These are phyloP conservation scores for Sarcophaga subvicina DNA, from an alignment of 2,888 invertebrate species.

Conservation along the genomic window DNA sequence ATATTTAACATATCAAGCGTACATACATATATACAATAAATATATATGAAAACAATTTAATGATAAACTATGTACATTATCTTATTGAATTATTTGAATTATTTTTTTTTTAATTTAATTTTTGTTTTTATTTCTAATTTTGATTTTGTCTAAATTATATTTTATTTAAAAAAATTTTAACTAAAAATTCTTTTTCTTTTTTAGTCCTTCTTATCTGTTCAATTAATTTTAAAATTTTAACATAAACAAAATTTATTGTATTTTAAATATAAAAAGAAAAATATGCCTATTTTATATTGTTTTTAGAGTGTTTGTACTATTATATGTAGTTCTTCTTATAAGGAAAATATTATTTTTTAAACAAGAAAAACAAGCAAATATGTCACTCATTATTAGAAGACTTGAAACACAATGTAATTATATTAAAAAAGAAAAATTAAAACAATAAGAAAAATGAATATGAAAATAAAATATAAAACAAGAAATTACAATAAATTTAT, in stretches of 20 bases:
- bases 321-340: constrained; percentile 32
- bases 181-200: constrained; percentile 31
- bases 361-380: constrained; percentile 14
- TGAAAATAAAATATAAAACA: constrained; percentile 27
- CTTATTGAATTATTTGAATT: constrained; percentile 21
- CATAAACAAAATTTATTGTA: constrained; percentile 12
- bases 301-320: constrained; percentile 52
- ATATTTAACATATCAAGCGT: too few species aligned
- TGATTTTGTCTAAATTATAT: constrained; percentile 55
- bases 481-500: neutral
- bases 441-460: constrained; percentile 13
- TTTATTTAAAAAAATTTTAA: constrained; percentile 42
- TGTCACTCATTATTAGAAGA: constrained; percentile 62
- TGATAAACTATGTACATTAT: constrained; percentile 9
- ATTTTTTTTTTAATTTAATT: constrained; percentile 30
- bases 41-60: constrained; percentile 23
- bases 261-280: constrained; percentile 1
- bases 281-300: neutral
- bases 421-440: constrained; percentile 2
- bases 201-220: neutral
- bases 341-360: constrained; percentile 11
- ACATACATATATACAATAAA: neutral
- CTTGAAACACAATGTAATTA: constrained; percentile 58
- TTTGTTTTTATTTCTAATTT: constrained; percentile 46
- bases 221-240: constrained; percentile 28